Percentiles rank a stretch among this genome's conserved stretches.
These are phyloP conservation scores for Asarcornis scutulata DNA, from an alignment of 2,113 vertebrate genomes.

Conservation along the genomic window DNA sequence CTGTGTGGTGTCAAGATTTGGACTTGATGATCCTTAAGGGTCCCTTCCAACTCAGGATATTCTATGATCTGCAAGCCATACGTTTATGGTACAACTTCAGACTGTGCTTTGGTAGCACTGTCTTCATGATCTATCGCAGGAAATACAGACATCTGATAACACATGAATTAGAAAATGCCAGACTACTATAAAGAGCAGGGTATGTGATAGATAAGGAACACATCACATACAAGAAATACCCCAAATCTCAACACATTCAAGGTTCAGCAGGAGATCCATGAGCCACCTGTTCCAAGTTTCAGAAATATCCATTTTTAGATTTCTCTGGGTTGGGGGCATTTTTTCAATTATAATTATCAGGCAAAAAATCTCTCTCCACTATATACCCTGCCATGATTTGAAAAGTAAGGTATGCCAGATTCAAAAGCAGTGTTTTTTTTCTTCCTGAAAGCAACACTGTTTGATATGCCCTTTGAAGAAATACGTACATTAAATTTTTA, in stretches of 20 bases:
- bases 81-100: accelerated
- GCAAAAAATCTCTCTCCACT: neutral
- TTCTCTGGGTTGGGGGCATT: neutral
- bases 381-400: neutral
- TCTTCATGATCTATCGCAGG: neutral
- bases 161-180: neutral
- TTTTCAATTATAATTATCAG: neutral
- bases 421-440: neutral
- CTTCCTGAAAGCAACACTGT: neutral
- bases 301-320: neutral
- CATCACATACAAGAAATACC: neutral
- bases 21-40: no score
- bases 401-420: neutral
- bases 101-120: neutral
- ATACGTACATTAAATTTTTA: neutral
- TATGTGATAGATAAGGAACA: neutral
- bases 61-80: accelerated
- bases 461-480: neutral
- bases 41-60: no score
- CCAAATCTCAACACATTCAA: neutral
- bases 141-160: neutral
- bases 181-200: accelerated
- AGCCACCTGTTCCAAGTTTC: neutral
- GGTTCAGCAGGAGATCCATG: neutral
- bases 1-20: no score